Conservation (phyloP, 2,113 vertebrate genomes). For the Laticauda colubrina region DNA sequence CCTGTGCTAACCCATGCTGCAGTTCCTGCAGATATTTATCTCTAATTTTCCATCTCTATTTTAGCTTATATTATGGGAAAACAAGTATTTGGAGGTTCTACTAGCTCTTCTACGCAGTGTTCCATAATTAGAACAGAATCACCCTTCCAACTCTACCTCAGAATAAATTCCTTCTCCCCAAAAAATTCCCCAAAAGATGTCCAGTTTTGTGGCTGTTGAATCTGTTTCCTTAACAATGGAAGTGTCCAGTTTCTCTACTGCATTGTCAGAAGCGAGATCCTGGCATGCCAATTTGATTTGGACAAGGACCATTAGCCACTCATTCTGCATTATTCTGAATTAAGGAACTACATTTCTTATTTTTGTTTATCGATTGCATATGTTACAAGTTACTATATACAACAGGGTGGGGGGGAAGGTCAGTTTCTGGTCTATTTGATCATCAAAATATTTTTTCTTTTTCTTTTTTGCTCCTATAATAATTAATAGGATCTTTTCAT, state of each 20-base stretch:
- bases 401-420: not conserved
- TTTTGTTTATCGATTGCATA: conserved; percentile 4
- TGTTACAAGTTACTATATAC: conserved; percentile 30
- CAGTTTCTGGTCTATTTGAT: not conserved
- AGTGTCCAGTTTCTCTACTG: not conserved
- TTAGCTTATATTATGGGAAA: not conserved
- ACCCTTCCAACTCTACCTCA: not conserved
- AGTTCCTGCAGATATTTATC: not conserved
- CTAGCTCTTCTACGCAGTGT: not conserved
- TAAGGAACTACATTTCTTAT: not conserved
- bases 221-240: not conserved
- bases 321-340: not conserved
- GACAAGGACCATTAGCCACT: conserved; percentile 6
- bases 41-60: not conserved
- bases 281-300: not conserved
- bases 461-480: not conserved
- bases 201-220: not conserved
- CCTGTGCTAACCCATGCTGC: not conserved
- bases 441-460: not conserved
- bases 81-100: not conserved
- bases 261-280: conserved; percentile 1
- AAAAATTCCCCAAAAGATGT: not conserved
- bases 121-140: not conserved
- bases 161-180: not conserved
- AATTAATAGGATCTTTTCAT: not conserved